phyloP scores from a whole-genome alignment of 2,888 invertebrate genomes.

The Philereme vetulata region DNA sequence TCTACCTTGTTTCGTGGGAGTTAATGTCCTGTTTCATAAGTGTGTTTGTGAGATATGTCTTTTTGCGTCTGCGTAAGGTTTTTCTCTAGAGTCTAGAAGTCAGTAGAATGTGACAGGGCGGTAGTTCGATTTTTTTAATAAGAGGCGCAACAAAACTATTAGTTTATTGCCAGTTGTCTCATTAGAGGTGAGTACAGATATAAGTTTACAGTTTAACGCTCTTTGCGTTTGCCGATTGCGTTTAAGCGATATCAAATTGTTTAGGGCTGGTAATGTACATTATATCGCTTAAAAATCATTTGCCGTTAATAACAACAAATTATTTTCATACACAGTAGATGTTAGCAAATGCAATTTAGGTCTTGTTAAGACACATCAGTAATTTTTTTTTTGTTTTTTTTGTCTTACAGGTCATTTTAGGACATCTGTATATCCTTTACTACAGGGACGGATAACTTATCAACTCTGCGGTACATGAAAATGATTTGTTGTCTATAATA shows the following conservation, averaged over 20 bases:
- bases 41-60: slow-evolving; percentile 27
- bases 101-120: slow-evolving; percentile 57
- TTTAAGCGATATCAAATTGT: slow-evolving; percentile 18
- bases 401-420: no score
- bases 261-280: background rate
- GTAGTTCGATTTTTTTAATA: slow-evolving; percentile 56
- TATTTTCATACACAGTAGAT: background rate
- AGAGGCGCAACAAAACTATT: slow-evolving; percentile 52
- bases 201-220: slow-evolving; percentile 22
- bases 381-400: no score
- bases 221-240: background rate
- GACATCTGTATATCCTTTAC: no score
- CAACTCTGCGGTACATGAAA: no score
- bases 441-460: no score
- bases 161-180: slow-evolving; percentile 56
- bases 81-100: slow-evolving; percentile 67
- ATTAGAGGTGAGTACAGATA: slow-evolving; percentile 46
- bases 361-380: no score
- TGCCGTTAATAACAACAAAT: background rate
- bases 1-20: slow-evolving; percentile 36
- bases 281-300: no score
- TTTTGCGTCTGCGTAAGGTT: slow-evolving; percentile 51
- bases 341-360: no score
- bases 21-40: slow-evolving; percentile 31
- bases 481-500: no score